Evolutionary conservation across 2,113 vertebrate genomes (phyloP), one percentile per base, ranked within the genome.

Genomic region (Erythrocercus mccallii): DNA sequence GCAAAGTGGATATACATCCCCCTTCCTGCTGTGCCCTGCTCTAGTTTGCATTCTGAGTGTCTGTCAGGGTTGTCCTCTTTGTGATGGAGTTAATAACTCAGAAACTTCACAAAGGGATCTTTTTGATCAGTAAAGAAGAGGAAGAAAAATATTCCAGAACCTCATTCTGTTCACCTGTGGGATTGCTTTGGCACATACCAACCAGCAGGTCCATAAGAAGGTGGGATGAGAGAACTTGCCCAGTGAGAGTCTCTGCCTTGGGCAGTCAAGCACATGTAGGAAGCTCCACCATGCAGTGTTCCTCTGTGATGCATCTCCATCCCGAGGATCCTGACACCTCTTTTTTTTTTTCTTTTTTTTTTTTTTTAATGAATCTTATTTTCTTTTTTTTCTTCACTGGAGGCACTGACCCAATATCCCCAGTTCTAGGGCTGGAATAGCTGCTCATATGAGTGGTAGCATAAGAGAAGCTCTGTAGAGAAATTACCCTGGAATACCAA

Each of bases 1-100:
- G 0, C 9, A 62, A 9, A 4, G 6, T 11, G 10, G 4, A 44
- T 12, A 47, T 8, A 80, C 35, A 38, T 6, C 7, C 5, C 19
- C 3, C 48, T 58, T 16, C 5, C 27, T 71, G 61, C 21, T 66
- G 2, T 51, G 54, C 23, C 47, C 35, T 58, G 28, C 58, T 81
- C 72, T 84, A 62, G 18, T 57, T 66, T 44, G 28, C 12, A 12
- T 68, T 66, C 38, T 45, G 21, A 3, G 68, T 27, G 13, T 37
- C 33, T 50, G 21, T 40, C 78, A 25, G 33, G 4, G 17, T 6
- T 78, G 9, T 42, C 15, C 1, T 8, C 23, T 77, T 68, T n/a
- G 30, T 38, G 25, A 25, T 24, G 54, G 44, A 60, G 35, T 9
- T 78, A 21, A 60, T 24, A 31, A 69, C 24, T 27, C 12, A 58